A percentile compares a stretch with the other conserved stretches of the same genome.
Evolutionary conservation across 1,140 invertebrate genomes (phyloP).

Genomic region (Drosophila eugracilis): DNA sequence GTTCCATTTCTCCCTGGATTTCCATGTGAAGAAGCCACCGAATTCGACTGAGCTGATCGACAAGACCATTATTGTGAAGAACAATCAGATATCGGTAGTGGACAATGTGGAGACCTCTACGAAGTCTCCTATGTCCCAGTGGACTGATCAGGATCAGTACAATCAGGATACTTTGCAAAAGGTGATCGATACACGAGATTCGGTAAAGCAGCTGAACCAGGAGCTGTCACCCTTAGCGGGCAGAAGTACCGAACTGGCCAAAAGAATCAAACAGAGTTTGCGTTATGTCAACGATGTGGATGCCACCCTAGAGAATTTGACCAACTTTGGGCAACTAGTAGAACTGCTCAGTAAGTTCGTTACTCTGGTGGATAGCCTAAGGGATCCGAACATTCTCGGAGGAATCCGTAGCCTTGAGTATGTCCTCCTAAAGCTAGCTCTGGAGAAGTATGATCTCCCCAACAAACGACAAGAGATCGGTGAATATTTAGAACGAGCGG

Average conservation of each 20-base stretch:
- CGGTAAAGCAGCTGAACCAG: constrained; percentile 50
- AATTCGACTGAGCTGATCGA: constrained; percentile 39
- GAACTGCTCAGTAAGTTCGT: constrained; percentile 58
- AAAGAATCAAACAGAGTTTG: constrained; percentile 55
- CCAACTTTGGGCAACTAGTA: constrained; percentile 43
- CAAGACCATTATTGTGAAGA: constrained; percentile 52
- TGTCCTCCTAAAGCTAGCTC: constrained; percentile 57
- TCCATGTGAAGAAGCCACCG: constrained; percentile 47
- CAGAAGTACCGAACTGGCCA: constrained; percentile 63
- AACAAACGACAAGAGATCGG: constrained; percentile 40
- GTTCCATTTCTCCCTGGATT: constrained; percentile 64
- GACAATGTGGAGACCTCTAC: constrained; percentile 32
- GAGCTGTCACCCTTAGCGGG: constrained; percentile 63
- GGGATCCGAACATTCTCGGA: constrained; percentile 29
- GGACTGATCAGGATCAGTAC: constrained; percentile 41
- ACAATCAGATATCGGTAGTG: constrained; percentile 50
- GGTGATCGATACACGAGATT: constrained; percentile 26
- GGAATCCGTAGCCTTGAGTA: constrained; percentile 60
- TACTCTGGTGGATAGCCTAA: constrained; percentile 43
- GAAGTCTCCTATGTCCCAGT: neutral
- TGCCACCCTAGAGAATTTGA: constrained; percentile 29
- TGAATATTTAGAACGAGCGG: constrained; percentile 38
- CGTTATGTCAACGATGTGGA: constrained; percentile 69
- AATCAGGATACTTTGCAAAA: constrained; percentile 26
- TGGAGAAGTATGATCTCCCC: constrained; percentile 61